A percentile compares a stretch with the other conserved stretches of the same genome.
These are phyloP conservation scores for Typhlichthys subterraneus DNA, from an alignment of 2,797 vertebrate genomes.

Conservation along the genomic window DNA sequence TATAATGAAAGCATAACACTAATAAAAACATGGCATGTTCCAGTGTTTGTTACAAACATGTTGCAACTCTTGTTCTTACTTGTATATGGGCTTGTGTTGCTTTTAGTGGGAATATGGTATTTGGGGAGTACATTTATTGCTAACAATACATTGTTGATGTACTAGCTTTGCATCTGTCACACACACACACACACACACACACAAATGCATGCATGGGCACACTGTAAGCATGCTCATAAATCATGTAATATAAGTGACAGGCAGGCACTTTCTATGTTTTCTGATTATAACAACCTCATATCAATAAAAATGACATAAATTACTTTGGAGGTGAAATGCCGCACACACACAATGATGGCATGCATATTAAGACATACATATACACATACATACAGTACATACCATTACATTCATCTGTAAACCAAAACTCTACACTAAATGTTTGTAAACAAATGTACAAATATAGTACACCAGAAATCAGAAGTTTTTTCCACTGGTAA, in stretches of 20 bases:
- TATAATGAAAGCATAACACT: too few relatives aligned
- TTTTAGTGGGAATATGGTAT: too few relatives aligned
- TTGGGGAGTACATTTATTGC: too few relatives aligned
- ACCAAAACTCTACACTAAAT: too few relatives aligned
- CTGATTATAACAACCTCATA: constrained; percentile 23
- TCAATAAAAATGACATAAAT: constrained; percentile 32
- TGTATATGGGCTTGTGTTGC: neutral
- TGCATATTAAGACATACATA: constrained; percentile 18
- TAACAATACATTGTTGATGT: too few relatives aligned
- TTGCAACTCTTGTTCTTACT: too few relatives aligned
- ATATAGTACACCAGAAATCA: neutral
- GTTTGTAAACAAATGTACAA: neutral
- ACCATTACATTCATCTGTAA: too few relatives aligned
- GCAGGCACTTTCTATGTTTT: constrained; percentile 26
- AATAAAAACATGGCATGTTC: too few relatives aligned
- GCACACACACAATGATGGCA: constrained; percentile 31
- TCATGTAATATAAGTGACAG: constrained; percentile 12
- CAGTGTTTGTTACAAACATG: too few relatives aligned
- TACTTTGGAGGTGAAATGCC: neutral
- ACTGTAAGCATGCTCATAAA: neutral
- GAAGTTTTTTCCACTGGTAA: too few relatives aligned
- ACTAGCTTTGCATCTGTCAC: neutral
- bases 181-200: neutral
- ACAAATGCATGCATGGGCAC: neutral
- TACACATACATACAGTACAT: too few relatives aligned